Conservation (phyloP, 2,888 invertebrate species). For the Cantharis rustica region DNA sequence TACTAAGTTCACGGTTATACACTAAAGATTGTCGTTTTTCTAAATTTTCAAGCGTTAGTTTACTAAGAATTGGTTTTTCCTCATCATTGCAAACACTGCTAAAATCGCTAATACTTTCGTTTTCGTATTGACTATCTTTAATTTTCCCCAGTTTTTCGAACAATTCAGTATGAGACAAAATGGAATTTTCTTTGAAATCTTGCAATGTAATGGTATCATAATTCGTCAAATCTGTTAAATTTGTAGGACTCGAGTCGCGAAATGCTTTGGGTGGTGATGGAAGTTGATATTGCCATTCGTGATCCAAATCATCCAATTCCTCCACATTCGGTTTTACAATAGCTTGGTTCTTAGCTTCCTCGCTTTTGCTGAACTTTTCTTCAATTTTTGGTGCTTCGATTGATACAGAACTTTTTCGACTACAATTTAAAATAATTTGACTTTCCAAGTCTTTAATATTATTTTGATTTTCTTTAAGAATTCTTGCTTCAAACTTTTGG, state of each 20-base stretch:
- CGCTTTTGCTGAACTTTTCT: not conserved
- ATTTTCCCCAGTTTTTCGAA: slow-evolving; percentile 51
- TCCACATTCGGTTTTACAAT: slow-evolving; percentile 16
- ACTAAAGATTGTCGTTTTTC: slow-evolving; percentile 54
- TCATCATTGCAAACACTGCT: slow-evolving; percentile 43
- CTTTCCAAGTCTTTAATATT: not conserved
- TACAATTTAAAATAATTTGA: not conserved
- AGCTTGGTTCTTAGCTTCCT: slow-evolving; percentile 8
- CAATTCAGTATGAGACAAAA: slow-evolving; percentile 53
- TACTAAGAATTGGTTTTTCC: slow-evolving; percentile 47
- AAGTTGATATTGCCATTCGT: slow-evolving; percentile 62
- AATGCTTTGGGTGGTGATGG: slow-evolving; percentile 66
- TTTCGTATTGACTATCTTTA: slow-evolving; percentile 44
- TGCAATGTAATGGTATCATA: slow-evolving; percentile 40
- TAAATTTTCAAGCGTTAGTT: slow-evolving; percentile 52
- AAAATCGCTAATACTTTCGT: slow-evolving; percentile 41
- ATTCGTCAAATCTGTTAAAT: slow-evolving; percentile 37
- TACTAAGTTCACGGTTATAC: slow-evolving; percentile 54
- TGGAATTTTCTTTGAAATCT: slow-evolving; percentile 45
- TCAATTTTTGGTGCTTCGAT: not conserved
- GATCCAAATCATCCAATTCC: slow-evolving; percentile 40
- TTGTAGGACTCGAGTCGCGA: slow-evolving; percentile 55
- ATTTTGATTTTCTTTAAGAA: not conserved
- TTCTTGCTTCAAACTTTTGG: not conserved
- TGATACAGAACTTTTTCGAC: not conserved